Evolutionary conservation across 2,888 invertebrate species (phyloP), one percentile per base, ranked within the genome.

Genomic region (Cryptocheilus praepositus): DNA sequence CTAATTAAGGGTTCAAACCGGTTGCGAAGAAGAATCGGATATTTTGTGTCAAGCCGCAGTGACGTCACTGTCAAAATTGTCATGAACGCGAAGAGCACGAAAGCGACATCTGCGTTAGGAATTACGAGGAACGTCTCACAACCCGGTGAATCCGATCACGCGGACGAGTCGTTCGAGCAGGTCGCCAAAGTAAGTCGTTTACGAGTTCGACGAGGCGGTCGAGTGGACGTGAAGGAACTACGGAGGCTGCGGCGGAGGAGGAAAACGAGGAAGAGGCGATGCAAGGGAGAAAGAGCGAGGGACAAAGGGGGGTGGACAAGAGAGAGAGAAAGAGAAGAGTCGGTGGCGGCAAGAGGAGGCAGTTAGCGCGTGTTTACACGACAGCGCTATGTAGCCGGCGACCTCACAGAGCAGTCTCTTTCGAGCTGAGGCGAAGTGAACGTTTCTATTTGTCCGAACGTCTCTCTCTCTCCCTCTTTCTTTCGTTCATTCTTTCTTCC

Each of bases 281-380:
- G 36, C 55, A 63, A 60, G 62, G 28, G 64, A 62, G 52, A 36
- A 53, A 61, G 62, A 15, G 21, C 51, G 13, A 56, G 44, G 49
- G 61, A 43, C 28, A 19, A 46, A 45, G 11, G 53, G n/a, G n/a
- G n/a, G n/a, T n/a, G 59, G 54, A 36, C n/a, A 18, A 21, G 22
- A 52, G 61, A 28, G 64, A 36, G 58, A 54, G 46, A 69, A 57
- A 70, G 71, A 71, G 64, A 73, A 71, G 67, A 75, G 69, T 67
- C 72, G 67, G 77, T 67, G 73, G 71, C 71, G 70, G 79, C 74
- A 73, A 74, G 78, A 82, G 82, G 74, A 85, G 86, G 85, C 85
- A 87, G 88, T 87, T 88, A 88, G 87, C 86, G 86, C 86, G 86
- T 88, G 88, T 88, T 88, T 88, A 88, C 88, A 88, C 87, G 88